Conservation (phyloP, 1,140 invertebrate genomes). For the Tetraneura akinire region DNA sequence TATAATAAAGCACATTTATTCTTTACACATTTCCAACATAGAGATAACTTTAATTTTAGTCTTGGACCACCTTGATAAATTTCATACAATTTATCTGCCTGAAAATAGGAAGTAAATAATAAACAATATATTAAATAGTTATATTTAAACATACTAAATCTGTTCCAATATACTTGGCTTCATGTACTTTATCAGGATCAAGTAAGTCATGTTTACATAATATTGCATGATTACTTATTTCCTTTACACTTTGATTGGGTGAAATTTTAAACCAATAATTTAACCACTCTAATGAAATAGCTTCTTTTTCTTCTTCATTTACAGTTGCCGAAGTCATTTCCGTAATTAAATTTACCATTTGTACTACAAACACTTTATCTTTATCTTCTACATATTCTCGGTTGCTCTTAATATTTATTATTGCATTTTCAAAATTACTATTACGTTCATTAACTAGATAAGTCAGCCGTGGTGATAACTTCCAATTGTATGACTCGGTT, state of each 20-base stretch:
- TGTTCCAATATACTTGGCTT: conserved; percentile 54
- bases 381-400: conserved; percentile 44
- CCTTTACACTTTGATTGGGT: conserved; percentile 33
- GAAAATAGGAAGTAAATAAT: conserved; percentile 49
- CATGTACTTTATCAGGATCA: conserved; percentile 52
- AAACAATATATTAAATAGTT: not conserved
- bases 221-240: conserved; percentile 53
- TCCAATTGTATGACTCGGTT: conserved; percentile 41
- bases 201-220: conserved; percentile 54
- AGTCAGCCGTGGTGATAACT: conserved; percentile 46
- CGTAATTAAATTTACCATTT: conserved; percentile 40
- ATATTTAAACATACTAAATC: conserved; percentile 52
- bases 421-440: conserved; percentile 51
- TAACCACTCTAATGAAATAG: conserved; percentile 53
- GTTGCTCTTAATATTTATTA: conserved; percentile 47
- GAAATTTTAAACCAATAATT: conserved; percentile 53
- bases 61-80: conserved; percentile 55
- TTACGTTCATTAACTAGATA: conserved; percentile 50
- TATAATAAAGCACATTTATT: conserved; percentile 53
- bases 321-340: conserved; percentile 2
- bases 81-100: conserved; percentile 55
- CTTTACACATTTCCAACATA: conserved; percentile 55
- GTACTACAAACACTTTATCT: conserved; percentile 49
- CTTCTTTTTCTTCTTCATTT: conserved; percentile 52
- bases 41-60: conserved; percentile 48